Evolutionary conservation across 2,113 vertebrate species (phyloP), one percentile per base, ranked within the genome.

Genomic region (Numenius arquata): DNA sequence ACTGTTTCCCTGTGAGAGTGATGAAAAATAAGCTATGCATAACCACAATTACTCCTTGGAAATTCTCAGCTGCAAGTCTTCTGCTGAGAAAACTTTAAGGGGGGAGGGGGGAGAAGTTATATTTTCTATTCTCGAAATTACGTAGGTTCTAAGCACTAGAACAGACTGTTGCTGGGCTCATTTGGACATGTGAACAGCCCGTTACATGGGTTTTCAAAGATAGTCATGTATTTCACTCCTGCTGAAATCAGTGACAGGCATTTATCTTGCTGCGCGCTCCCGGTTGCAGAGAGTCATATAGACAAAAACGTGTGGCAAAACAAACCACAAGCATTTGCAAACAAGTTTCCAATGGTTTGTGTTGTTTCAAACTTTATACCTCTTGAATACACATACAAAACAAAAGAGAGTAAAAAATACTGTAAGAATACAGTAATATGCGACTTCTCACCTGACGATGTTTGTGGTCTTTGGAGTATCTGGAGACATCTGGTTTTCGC

Each of bases 401-500:
- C 3, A 67, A 17, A 80, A 82, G 6, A 23, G 4, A 65, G 5
- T 3, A 72, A 40, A 90, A 90, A 72, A 59, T 27, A 55, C 12
- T 34, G 43, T 11, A 76, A 48, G 5, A 26, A 27, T 40, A 55
- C 3, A 45, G 4, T 17, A 70, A 55, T 34, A 43, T 30, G 11
- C 6, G n/a, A 61, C 13, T 23, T 66, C 53, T 61, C 26, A 62
- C 19, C 8, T 40, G 11, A 18, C 4, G 1, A 61, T 18, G 7
- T 68, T 94, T 85, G 29, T 45, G 32, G 62, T 67, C 8, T 78
- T 79, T 56, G 38, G 22, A 83, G 36, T 91, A 65, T 83, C 78
- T 94, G 76, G 70, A 50, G 27, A 82, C 19, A 9, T 52, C 50
- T 45, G 71, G 22, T 92, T 95, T 92, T 67, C 92, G 19, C 76